These are phyloP conservation scores for Halocaridina rubra DNA, from an alignment of 2,888 invertebrate genomes.

Conservation along the genomic window DNA sequence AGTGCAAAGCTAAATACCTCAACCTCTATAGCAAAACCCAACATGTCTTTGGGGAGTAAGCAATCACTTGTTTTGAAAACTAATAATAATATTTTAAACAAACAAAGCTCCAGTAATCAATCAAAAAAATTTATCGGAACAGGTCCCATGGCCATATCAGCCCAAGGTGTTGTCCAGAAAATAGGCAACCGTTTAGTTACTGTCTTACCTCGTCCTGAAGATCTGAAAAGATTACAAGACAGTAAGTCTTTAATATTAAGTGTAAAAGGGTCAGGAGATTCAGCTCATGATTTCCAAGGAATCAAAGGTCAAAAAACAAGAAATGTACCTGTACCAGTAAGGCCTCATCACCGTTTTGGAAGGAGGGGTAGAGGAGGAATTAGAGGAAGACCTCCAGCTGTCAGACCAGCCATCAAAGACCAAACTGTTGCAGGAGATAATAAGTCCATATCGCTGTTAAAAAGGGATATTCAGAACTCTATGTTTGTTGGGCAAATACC, in stretches of 20 bases:
- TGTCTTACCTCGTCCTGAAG: constrained; percentile 61
- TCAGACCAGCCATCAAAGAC: neutral
- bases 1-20: neutral
- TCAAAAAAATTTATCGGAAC: constrained; percentile 50
- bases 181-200: constrained; percentile 59
- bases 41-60: neutral
- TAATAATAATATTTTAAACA: neutral
- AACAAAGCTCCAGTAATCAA: constrained; percentile 29
- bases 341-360: constrained; percentile 54
- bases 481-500: neutral
- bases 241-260: constrained; percentile 57
- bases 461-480: constrained; percentile 22
- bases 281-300: neutral
- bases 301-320: constrained; percentile 31
- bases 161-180: constrained; percentile 61
- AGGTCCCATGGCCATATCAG: constrained; percentile 62
- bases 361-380: constrained; percentile 30
- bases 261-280: constrained; percentile 43
- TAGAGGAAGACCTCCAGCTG: constrained; percentile 22
- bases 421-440: neutral
- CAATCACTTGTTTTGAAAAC: constrained; percentile 30
- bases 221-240: constrained; percentile 55
- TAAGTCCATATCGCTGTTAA: constrained; percentile 22
- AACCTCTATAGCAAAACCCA: neutral
- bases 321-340: constrained; percentile 49